Base-by-base conservation (phyloP, 2,797 vertebrate genomes). In the Coreius guichenoti region DNA sequence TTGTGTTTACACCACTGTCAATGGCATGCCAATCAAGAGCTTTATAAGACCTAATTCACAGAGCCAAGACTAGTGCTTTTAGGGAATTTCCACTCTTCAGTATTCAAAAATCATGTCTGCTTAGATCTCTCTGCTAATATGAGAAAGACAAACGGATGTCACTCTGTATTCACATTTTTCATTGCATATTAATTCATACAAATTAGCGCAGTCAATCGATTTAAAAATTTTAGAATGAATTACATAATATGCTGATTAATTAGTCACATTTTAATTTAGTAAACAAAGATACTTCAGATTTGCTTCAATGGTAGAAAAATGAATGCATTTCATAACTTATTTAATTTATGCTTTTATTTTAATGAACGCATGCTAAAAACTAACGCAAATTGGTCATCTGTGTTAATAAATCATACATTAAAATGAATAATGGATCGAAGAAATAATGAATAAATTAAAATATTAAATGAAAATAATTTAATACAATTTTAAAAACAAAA, bases 31-130 rank as follows among this genome's bases (percentile, higher is more conserved):
- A 87, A 88, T 90, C 86, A 88, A 88, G 83, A 83, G 49, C 76
- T 86, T 90, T 89, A 90, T 85, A 80, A 85, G 88, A 87, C 88
- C 83, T 89, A 87, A 89, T 90, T 88, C 85, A 75, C 83, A 81
- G 29, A 85, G 78, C 68, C 70, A 19, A 72, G 75, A 45, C 80
- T 81, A 81, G 85, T 85, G 81, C 83, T 87, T 89, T 87, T 36
- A 68, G 61, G 84, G 69, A 80, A 58, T 51, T 81, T 83, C 83
- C 31, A 67, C 61, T 68, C 36, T 21, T 82, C 72, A 86, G 75
- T 54, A 82, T 79, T 79, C 61, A 36, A 74, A 43, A 83, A 69
- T 70, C 36, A 33, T 43, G 63, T 69, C 75, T 75, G 84, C 69
- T 80, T 69, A 31, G 49, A 85, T 69, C 23, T 76, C 29, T 65